Percentiles rank a stretch among this genome's conserved stretches.
phyloP scores from a whole-genome alignment of 2,797 vertebrate species.

The Eptatretus atami region DNA sequence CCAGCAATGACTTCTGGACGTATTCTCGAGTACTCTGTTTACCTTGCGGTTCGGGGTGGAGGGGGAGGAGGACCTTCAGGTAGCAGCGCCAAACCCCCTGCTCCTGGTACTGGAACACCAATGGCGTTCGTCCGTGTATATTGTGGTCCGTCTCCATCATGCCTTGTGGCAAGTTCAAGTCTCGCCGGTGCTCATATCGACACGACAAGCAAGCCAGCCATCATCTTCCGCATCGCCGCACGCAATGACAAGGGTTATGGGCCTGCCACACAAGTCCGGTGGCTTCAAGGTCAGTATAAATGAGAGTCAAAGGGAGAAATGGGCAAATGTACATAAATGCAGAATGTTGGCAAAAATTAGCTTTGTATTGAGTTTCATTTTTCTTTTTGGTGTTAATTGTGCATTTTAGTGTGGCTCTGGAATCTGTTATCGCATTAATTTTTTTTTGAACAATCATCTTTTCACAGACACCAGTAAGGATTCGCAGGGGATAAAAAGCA shows the following conservation, averaged over 20 bases:
- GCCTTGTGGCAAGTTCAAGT: conserved; percentile 33
- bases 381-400: too few species aligned
- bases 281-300: conserved; percentile 51
- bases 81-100: too few species aligned
- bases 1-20: conserved; percentile 53
- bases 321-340: too few species aligned
- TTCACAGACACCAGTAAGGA: too few species aligned
- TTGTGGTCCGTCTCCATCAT: conserved; percentile 62
- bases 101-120: conserved; percentile 26
- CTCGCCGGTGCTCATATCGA: conserved; percentile 69
- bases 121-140: conserved; percentile 80
- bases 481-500: too few species aligned
- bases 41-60: conserved; percentile 53
- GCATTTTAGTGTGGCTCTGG: too few species aligned
- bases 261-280: conserved; percentile 81
- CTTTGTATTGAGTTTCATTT: too few species aligned
- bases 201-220: conserved; percentile 48
- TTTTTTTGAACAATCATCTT: too few species aligned
- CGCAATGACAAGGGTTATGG: conserved; percentile 91
- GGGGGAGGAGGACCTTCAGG: conserved; percentile 17
- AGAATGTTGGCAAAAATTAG: too few species aligned
- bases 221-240: conserved; percentile 81
- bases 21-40: conserved; percentile 84
- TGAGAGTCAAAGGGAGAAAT: too few species aligned
- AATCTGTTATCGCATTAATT: too few species aligned